A percentile compares a stretch with the other conserved stretches of the same genome.
Evolutionary conservation across 2,113 vertebrate genomes (phyloP).

Genomic region (Pungitius pungitius): DNA sequence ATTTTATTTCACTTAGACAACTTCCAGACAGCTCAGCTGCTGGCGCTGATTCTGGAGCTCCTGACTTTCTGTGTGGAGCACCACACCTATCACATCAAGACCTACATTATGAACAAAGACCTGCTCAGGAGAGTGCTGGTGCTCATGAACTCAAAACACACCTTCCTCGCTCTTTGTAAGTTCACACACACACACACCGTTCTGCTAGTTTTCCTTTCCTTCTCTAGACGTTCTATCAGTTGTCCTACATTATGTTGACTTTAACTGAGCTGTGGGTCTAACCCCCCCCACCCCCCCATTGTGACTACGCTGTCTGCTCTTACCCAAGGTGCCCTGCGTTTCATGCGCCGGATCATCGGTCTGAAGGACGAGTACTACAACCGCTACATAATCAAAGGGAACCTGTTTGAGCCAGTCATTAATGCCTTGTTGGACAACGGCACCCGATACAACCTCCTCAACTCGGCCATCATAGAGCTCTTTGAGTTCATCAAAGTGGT

Average conservation of each 20-base stretch:
- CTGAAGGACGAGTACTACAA: slow-evolving; percentile 99
- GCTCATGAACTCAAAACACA: slow-evolving; percentile 98
- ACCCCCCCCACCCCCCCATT: too few relatives aligned
- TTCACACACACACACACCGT: slow-evolving; percentile 40
- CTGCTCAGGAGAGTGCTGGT: slow-evolving; percentile 94
- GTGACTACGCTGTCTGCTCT: slow-evolving; percentile 31
- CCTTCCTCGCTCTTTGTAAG: slow-evolving; percentile 97
- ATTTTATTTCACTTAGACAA: slow-evolving; percentile 84
- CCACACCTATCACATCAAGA: slow-evolving; percentile 98
- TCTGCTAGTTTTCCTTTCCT: background rate
- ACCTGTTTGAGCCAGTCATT: slow-evolving; percentile 97
- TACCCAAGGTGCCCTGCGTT: slow-evolving; percentile 92
- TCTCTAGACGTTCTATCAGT: background rate
- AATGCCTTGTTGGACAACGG: slow-evolving; percentile 97
- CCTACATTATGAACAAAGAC: slow-evolving; percentile 99
- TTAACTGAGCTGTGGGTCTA: background rate
- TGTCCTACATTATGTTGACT: background rate
- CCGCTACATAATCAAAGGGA: slow-evolving; percentile 98
- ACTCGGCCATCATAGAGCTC: slow-evolving; percentile 96
- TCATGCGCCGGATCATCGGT: slow-evolving; percentile 98
- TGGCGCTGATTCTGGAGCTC: slow-evolving; percentile 96
- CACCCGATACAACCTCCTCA: slow-evolving; percentile 97
- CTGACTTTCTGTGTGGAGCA: slow-evolving; percentile 98
- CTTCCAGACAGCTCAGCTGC: slow-evolving; percentile 96
- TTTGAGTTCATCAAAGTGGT: slow-evolving; percentile 99